Evolutionary conservation across 2,113 vertebrate species (phyloP).

Genomic region (Gallinago media): DNA sequence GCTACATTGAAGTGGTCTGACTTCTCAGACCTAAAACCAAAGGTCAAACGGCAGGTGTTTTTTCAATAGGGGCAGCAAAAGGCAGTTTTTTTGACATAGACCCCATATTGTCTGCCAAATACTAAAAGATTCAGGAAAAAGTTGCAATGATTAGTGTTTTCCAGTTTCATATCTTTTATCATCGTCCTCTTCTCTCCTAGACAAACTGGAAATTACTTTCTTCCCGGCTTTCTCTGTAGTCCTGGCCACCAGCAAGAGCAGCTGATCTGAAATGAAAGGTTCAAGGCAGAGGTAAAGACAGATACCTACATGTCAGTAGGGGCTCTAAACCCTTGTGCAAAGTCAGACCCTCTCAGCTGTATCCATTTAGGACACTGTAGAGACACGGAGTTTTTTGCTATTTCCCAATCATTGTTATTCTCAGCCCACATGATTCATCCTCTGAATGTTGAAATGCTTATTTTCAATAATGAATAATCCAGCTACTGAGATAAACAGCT

Average conservation of each 20-base stretch:
- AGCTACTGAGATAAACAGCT: slow-evolving; percentile 50
- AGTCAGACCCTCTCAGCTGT: neutral
- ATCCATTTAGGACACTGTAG: neutral
- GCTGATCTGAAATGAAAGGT: neutral
- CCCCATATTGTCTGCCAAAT: neutral
- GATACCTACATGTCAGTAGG: neutral
- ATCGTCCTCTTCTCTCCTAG: neutral
- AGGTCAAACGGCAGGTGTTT: neutral
- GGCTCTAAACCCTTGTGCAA: neutral
- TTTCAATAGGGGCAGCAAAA: neutral
- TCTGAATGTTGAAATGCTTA: slow-evolving; percentile 35
- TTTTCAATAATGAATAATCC: slow-evolving; percentile 50
- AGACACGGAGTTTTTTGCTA: neutral
- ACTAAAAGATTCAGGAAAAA: neutral
- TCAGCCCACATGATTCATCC: neutral
- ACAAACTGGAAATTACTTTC: neutral
- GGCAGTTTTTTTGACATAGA: neutral
- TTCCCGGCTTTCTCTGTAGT: neutral
- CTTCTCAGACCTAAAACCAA: neutral
- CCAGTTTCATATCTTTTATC: neutral
- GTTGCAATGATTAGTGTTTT: neutral
- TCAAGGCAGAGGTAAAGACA: neutral
- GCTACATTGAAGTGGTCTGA: neutral
- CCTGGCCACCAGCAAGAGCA: neutral
- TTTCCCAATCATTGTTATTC: slow-evolving; percentile 36